A percentile compares a stretch with the other conserved stretches of the same genome.
Evolutionary conservation across 2,797 vertebrate genomes (phyloP).

Genomic region (Botia almorhae): DNA sequence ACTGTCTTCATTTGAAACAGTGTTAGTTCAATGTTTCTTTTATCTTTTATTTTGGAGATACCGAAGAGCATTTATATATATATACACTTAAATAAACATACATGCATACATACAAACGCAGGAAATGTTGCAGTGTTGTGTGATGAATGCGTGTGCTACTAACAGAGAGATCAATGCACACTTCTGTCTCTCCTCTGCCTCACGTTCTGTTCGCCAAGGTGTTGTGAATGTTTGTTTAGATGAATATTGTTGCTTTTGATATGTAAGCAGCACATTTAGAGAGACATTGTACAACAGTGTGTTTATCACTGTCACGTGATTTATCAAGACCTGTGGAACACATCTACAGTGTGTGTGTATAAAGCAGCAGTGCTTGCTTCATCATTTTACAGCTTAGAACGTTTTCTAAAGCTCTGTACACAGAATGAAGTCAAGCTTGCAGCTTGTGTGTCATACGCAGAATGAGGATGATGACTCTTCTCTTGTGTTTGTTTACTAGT

Average conservation of each 20-base stretch:
- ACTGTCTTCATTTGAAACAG: conserved; percentile 73
- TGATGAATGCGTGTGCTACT: conserved; percentile 67
- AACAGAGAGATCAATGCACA: conserved; percentile 64
- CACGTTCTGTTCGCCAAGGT: conserved; percentile 72
- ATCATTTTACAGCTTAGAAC: no score
- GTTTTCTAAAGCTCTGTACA: no score
- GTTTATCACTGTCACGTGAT: no score
- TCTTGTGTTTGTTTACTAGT: conserved; percentile 65
- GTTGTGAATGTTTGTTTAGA: conserved; percentile 62
- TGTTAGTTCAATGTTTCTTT: conserved; percentile 72
- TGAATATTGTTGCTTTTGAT: conserved; percentile 56
- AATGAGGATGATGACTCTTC: conserved; percentile 49
- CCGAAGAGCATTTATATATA: conserved; percentile 64
- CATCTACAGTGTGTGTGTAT: no score
- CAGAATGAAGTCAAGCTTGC: conserved; percentile 64
- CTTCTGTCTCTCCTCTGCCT: conserved; percentile 60
- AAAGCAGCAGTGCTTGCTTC: no score
- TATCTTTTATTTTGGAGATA: conserved; percentile 72
- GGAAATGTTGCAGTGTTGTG: not conserved
- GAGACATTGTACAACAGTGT: not conserved
- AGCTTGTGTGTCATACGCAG: conserved; percentile 75
- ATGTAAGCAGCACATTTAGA: conserved; percentile 48
- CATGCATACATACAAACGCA: conserved; percentile 35
- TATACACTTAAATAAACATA: conserved; percentile 63
- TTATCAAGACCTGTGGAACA: no score